Evolutionary conservation across 2,113 vertebrate species (phyloP).

Genomic region (Hydrochoerus hydrochaeris): DNA sequence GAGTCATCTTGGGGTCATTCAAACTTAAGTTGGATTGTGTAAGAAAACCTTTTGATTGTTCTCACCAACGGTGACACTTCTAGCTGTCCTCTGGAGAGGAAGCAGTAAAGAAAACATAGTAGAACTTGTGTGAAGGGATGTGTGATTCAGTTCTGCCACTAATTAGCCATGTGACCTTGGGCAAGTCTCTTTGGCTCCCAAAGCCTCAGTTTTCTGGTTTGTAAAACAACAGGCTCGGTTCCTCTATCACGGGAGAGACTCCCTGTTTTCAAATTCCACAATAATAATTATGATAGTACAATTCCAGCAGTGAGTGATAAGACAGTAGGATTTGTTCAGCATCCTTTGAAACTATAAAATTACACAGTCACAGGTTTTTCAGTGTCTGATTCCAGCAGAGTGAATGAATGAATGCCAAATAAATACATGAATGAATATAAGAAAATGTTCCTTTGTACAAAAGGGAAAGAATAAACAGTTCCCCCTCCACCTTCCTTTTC

Average conservation of each 20-base stretch:
- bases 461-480: not conserved
- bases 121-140: not conserved
- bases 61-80: not conserved
- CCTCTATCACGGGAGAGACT: not conserved
- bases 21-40: constrained; percentile 59
- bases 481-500: not conserved
- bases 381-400: constrained; percentile 8
- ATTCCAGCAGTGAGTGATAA: not conserved
- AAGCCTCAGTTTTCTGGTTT: constrained; percentile 31
- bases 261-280: constrained; percentile 17
- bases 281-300: constrained; percentile 7
- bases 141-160: not conserved
- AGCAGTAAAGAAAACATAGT: not conserved
- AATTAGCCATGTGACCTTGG: constrained; percentile 76
- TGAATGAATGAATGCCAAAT: not conserved
- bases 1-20: constrained; percentile 49
- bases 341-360: not conserved
- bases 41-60: constrained; percentile 33
- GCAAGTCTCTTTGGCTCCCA: not conserved
- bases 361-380: constrained; percentile 38
- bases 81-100: not conserved
- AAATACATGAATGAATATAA: not conserved
- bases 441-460: not conserved
- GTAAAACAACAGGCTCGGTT: not conserved
- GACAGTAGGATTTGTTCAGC: constrained; percentile 6